Percentiles rank a stretch among this genome's conserved stretches.
Evolutionary conservation across 53 echinoderm and acorn worm genomes (phyloP).

Genomic region (Actinopyga echinites): DNA sequence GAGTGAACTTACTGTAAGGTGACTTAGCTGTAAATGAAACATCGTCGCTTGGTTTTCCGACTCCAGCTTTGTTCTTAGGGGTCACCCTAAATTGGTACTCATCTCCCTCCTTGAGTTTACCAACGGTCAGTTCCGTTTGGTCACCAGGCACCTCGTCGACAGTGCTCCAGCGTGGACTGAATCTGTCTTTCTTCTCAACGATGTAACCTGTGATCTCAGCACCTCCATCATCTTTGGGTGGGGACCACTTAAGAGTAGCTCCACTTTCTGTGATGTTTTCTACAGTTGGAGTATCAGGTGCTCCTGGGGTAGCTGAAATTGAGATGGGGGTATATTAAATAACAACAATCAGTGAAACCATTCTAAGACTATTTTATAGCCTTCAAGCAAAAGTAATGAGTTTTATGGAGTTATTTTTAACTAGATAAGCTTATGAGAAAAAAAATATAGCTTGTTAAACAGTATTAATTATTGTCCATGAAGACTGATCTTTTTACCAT

Average conservation of each 20-base stretch:
- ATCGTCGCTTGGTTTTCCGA: conserved; percentile 72
- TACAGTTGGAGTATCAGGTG: conserved; percentile 76
- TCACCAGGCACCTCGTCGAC: conserved; percentile 55
- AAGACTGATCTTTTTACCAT: too few species aligned
- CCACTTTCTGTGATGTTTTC: conserved; percentile 73
- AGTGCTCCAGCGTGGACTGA: conserved; percentile 67
- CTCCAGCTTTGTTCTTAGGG: conserved; percentile 79
- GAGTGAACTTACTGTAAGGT: conserved; percentile 83
- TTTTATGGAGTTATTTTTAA: too few species aligned
- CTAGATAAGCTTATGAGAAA: too few species aligned
- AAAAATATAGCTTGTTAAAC: too few species aligned
- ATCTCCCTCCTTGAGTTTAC: conserved; percentile 71
- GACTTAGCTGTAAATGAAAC: conserved; percentile 66
- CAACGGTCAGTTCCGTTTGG: conserved; percentile 68
- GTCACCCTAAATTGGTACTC: conserved; percentile 86
- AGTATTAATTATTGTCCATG: too few species aligned
- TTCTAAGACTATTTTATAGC: background rate
- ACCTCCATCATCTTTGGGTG: conserved; percentile 83
- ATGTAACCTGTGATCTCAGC: conserved; percentile 75
- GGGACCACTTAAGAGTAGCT: conserved; percentile 73
- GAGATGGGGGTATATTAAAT: background rate
- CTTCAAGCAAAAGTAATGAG: background rate
- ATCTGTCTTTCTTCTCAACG: conserved; percentile 84
- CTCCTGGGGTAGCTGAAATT: conserved; percentile 64
- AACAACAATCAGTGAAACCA: background rate